A percentile compares a stretch with the other conserved stretches of the same genome.
Evolutionary conservation across 2,113 vertebrate species (phyloP).

Genomic region (Oriolus oriolus): DNA sequence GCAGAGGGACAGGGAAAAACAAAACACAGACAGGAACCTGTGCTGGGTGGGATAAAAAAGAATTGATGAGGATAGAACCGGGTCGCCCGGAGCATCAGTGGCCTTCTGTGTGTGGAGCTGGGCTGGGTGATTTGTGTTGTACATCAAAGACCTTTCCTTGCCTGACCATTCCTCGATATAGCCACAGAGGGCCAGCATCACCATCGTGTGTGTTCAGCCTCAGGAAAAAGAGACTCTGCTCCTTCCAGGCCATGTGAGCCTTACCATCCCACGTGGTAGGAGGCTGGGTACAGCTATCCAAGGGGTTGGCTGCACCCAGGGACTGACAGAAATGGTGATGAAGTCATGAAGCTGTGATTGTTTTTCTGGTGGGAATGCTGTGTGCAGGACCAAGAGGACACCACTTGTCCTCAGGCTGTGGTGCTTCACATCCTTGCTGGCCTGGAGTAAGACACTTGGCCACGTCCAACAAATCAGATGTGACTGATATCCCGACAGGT

Average conservation of each 20-base stretch:
- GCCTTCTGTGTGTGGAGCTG: not conserved
- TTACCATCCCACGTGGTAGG: not conserved
- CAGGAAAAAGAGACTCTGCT: not conserved
- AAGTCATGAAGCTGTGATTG: not conserved
- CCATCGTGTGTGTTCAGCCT: not conserved
- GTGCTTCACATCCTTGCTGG: not conserved
- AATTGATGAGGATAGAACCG: not conserved
- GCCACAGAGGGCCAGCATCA: not conserved
- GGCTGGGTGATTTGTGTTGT: not conserved
- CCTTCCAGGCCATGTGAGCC: not conserved
- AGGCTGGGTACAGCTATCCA: not conserved
- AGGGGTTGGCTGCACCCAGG: not conserved
- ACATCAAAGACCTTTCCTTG: not conserved
- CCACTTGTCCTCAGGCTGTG: not conserved
- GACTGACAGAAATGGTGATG: not conserved
- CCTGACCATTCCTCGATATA: not conserved
- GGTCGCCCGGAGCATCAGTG: not conserved
- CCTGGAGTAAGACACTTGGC: not conserved
- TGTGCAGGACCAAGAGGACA: not conserved
- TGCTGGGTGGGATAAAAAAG: not conserved
- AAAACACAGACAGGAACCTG: fast-evolving
- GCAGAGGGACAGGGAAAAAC: not conserved
- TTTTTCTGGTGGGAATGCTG: not conserved
- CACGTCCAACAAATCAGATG: not conserved
- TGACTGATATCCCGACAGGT: not conserved